phyloP scores from a whole-genome alignment of 2,113 vertebrate species.

The Steatornis caripensis region DNA sequence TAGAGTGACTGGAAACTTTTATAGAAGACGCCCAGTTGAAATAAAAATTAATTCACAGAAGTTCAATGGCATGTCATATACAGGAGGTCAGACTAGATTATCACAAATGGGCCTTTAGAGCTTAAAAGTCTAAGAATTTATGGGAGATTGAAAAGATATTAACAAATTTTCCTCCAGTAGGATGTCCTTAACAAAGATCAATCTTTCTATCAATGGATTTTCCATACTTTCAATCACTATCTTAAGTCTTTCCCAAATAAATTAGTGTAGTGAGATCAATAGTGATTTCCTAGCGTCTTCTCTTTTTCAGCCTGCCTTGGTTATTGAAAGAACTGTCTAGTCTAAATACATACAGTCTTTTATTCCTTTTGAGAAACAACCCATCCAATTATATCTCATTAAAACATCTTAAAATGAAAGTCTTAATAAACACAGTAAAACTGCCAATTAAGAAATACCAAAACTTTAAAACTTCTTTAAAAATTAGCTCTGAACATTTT shows the following conservation, averaged over 20 bases:
- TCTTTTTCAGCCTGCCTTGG: not conserved
- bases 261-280: not conserved
- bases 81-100: not conserved
- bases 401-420: not conserved
- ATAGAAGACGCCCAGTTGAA: not conserved
- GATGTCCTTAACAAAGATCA: conserved; percentile 13
- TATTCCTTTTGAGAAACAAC: not conserved
- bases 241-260: not conserved
- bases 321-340: not conserved
- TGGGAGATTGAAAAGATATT: not conserved
- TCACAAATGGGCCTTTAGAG: not conserved
- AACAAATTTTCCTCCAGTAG: not conserved
- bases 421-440: not conserved
- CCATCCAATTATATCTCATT: not conserved
- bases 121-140: not conserved
- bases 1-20: not conserved
- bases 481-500: not conserved
- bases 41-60: not conserved
- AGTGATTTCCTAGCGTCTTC: not conserved
- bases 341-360: not conserved
- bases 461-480: not conserved
- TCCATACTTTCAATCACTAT: not conserved
- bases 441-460: not conserved
- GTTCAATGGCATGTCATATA: not conserved
- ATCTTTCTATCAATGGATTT: conserved; percentile 3